These are phyloP conservation scores for Ectropis crepuscularia DNA, from an alignment of 2,888 invertebrate genomes.

Conservation along the genomic window DNA sequence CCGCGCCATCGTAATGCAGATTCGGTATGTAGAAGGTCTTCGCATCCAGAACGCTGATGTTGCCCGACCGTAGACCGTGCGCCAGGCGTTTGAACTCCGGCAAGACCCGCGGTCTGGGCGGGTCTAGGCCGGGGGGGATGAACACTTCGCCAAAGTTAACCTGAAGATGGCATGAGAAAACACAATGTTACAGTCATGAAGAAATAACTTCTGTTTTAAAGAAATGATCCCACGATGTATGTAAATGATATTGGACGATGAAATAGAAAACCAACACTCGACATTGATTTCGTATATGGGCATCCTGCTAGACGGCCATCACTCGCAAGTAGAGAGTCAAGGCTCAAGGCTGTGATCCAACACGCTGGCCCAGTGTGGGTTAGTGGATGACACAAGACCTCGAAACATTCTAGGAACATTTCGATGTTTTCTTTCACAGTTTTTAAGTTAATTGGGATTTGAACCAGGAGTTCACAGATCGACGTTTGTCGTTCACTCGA, in stretches of 20 bases:
- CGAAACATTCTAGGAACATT: neutral
- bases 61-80: constrained; percentile 95
- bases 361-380: neutral
- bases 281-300: too few species aligned
- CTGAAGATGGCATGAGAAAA: constrained; percentile 71
- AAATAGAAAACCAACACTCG: too few species aligned
- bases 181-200: too few species aligned
- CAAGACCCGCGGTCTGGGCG: constrained; percentile 91
- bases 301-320: too few species aligned
- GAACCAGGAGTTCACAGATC: too few species aligned
- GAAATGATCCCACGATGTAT: too few species aligned
- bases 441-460: neutral
- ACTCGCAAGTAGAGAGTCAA: neutral
- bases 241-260: too few species aligned
- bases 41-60: constrained; percentile 95
- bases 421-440: neutral
- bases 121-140: constrained; percentile 90
- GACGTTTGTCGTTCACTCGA: too few species aligned
- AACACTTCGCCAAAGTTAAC: constrained; percentile 95
- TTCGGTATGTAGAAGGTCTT: constrained; percentile 97
- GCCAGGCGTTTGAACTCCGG: constrained; percentile 95
- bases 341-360: neutral
- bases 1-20: constrained; percentile 95
- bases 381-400: neutral
- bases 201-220: too few species aligned